Evolutionary conservation across 2,797 vertebrate genomes (phyloP), one percentile per base, ranked within the genome.

Genomic region (Gallinago solitaria): DNA sequence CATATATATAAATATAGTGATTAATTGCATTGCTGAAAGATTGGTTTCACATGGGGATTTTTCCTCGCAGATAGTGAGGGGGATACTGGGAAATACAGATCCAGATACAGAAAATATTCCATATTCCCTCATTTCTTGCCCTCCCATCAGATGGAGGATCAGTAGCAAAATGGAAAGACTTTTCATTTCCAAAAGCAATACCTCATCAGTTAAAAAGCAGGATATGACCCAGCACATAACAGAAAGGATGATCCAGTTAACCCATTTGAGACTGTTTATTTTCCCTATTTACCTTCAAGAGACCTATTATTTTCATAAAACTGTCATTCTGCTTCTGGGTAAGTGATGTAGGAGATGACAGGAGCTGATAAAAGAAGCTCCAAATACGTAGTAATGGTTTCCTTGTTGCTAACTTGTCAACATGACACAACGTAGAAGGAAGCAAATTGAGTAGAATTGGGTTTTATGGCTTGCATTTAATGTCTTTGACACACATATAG

Each of bases 191-290:
- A 70, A 57, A 84, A 84, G 23, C 54, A 82, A 23, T 51, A 63
- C 18, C 63, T 73, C 69, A 57, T 70, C 39, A 56, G 32, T 67
- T 85, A 67, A 87, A 93, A 84, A 60, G 60, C 85, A 74, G 33
- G 32, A 89, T 93, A 35, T 33, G 41, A 45, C 70, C 50, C 56
- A 75, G 81, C 33, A 67, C 19, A 2, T 70, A 56, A 43, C 25
- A 56, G 51, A 86, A 94, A 89, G 68, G 35, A 64, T 89, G 56
- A 74, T 90, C 81, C 84, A 24, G 17, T 92, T 90, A 95, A 96
- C 81, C 86, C 48, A 43, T 95, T 71, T 84, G 33, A 87, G 78
- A 39, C 63, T 74, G 61, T 50, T 94, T 92, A 16, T 94, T 84
- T 93, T 84, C 56, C 33, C 17, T 87, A 3, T 95, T 92, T 87